Conservation (phyloP, 2,113 vertebrate species). For the Talpa occidentalis region DNA sequence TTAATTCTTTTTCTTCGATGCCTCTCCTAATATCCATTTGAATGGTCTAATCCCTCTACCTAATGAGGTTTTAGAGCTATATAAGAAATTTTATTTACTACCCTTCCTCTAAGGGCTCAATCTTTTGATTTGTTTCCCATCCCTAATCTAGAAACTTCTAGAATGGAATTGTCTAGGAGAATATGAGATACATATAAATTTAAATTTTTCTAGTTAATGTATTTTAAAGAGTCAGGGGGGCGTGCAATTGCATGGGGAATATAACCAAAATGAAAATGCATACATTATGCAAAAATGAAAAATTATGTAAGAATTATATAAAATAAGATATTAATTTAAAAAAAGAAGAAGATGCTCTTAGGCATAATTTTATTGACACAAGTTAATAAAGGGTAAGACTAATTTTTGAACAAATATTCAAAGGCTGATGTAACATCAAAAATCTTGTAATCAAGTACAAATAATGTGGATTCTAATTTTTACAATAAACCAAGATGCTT, state of each 20-base stretch:
- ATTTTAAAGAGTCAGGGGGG: too few relatives aligned
- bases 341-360: not conserved
- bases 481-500: not conserved
- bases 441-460: not conserved
- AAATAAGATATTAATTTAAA: too few relatives aligned
- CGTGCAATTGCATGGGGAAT: too few relatives aligned
- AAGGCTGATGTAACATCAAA: not conserved
- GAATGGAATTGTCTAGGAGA: not conserved
- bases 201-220: too few relatives aligned
- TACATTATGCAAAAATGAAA: too few relatives aligned
- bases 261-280: too few relatives aligned
- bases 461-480: not conserved
- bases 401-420: not conserved
- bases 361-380: not conserved
- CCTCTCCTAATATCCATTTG: not conserved
- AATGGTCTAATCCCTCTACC: not conserved
- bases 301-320: too few relatives aligned
- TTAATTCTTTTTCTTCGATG: slow-evolving; percentile 29
- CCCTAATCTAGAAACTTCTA: not conserved
- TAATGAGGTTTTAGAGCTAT: slow-evolving; percentile 11
- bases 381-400: not conserved
- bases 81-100: slow-evolving; percentile 17
- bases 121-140: slow-evolving; percentile 39
- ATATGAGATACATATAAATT: not conserved
- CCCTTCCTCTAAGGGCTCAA: not conserved